Evolutionary conservation across 2,113 vertebrate species (phyloP).

Genomic region (Campylorhamphus procurvoides): DNA sequence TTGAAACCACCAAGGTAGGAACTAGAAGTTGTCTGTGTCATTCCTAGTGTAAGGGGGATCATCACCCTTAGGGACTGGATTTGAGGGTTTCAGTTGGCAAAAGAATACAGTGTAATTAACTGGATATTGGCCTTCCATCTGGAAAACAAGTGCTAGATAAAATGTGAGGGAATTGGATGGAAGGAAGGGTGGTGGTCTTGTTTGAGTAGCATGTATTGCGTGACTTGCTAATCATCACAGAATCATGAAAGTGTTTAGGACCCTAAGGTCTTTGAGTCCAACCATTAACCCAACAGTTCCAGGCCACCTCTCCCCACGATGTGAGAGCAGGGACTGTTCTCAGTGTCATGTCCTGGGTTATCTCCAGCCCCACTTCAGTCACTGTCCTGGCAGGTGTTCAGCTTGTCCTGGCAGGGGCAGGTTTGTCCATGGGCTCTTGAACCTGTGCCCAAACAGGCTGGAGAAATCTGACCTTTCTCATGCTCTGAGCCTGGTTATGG

Average conservation of each 20-base stretch:
- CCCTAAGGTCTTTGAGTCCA: background rate
- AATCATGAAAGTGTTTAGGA: background rate
- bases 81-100: background rate
- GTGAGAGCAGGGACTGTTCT: background rate
- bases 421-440: background rate
- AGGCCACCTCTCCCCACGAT: background rate
- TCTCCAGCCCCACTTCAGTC: background rate
- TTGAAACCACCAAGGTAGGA: background rate
- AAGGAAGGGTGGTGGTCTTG: background rate
- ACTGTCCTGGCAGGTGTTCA: background rate
- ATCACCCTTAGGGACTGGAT: fast-evolving
- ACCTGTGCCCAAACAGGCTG: background rate
- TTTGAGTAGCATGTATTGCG: background rate
- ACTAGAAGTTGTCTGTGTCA: background rate
- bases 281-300: background rate
- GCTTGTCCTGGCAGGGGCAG: background rate
- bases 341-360: background rate
- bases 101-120: background rate
- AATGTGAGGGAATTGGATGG: background rate
- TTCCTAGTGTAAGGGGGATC: background rate
- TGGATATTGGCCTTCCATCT: background rate
- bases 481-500: background rate
- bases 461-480: background rate
- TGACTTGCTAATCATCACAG: background rate
- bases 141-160: background rate